Conservation (phyloP, 2,888 invertebrate species). For the Asteroscopus sphinx region DNA sequence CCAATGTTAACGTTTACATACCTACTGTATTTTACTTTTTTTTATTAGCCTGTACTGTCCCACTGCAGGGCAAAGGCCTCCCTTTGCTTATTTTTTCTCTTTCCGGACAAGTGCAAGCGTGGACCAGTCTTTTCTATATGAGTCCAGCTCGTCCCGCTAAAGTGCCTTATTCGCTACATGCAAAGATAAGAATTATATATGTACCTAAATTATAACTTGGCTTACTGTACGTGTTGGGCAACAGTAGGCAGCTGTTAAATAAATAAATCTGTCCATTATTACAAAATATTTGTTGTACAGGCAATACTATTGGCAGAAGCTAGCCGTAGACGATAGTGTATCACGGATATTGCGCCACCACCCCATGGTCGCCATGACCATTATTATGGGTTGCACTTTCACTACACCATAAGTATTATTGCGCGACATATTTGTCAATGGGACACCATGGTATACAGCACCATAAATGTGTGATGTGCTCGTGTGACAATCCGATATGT, state of each 20-base stretch:
- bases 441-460: slow-evolving; percentile 39
- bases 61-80: no score
- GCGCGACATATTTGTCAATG: slow-evolving; percentile 54
- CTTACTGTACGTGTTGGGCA: no score
- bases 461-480: slow-evolving; percentile 27
- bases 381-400: slow-evolving; percentile 67
- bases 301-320: not conserved
- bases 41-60: no score
- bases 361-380: slow-evolving; percentile 66
- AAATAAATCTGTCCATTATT: not conserved
- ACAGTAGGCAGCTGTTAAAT: no score
- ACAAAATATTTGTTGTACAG: not conserved
- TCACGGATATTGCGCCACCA: slow-evolving; percentile 77
- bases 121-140: no score
- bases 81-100: no score
- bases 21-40: no score
- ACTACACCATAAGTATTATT: slow-evolving; percentile 64
- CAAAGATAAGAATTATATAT: no score
- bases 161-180: no score
- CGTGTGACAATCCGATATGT: slow-evolving; percentile 28
- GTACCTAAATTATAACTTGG: no score
- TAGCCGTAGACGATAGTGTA: slow-evolving; percentile 28
- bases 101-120: no score
- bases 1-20: slow-evolving; percentile 37
- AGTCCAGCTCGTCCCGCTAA: no score